Percentiles rank a stretch among this genome's conserved stretches.
Conservation (phyloP, 2,113 vertebrate species). For the Chaenocephalus aceratus region DNA sequence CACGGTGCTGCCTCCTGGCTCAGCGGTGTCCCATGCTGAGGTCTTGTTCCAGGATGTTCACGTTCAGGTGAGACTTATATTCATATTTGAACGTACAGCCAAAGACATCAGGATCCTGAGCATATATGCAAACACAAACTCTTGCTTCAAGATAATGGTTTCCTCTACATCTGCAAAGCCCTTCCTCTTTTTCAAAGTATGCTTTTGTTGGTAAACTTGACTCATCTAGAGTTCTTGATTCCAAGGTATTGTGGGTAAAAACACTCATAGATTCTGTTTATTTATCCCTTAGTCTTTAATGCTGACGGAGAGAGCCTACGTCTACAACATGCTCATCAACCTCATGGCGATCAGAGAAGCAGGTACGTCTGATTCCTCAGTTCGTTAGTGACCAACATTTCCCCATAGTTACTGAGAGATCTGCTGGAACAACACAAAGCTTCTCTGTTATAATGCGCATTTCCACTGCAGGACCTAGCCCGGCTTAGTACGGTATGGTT, state of each 20-base stretch:
- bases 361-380: conserved; percentile 80
- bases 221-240: not conserved
- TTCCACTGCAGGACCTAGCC: no score
- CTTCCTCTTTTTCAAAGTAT: conserved; percentile 5
- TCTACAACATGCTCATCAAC: conserved; percentile 95
- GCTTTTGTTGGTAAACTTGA: conserved; percentile 1
- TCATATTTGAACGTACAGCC: no score
- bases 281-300: conserved; percentile 87
- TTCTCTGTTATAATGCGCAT: not conserved
- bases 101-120: no score
- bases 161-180: not conserved
- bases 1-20: conserved; percentile 85
- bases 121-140: no score
- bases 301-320: conserved; percentile 90
- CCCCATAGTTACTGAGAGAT: not conserved
- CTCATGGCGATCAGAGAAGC: conserved; percentile 93
- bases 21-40: conserved; percentile 94
- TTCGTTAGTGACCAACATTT: not conserved
- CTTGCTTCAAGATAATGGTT: not conserved
- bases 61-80: conserved; percentile 88
- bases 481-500: no score
- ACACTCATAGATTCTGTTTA: not conserved
- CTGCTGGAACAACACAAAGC: not conserved
- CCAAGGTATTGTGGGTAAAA: not conserved
- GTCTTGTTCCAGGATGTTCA: conserved; percentile 96